A percentile compares a stretch with the other conserved stretches of the same genome.
phyloP scores from a whole-genome alignment of 2,888 invertebrate genomes.

The Melinaea marsaeus region DNA sequence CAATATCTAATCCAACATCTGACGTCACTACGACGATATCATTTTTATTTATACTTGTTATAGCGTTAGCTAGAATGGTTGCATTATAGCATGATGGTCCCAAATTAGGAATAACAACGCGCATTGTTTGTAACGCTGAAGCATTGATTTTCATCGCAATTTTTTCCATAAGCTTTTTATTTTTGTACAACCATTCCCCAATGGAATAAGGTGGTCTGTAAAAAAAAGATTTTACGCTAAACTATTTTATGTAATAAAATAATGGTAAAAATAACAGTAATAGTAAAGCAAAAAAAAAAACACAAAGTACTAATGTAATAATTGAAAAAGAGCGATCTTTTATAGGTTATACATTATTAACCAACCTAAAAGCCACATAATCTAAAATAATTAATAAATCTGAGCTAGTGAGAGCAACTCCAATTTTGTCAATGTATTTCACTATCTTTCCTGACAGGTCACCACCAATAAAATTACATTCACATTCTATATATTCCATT shows the following conservation, averaged over 20 bases:
- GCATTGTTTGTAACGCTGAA: constrained; percentile 63
- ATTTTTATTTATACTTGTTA: constrained; percentile 55
- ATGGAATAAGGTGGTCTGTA: constrained; percentile 50
- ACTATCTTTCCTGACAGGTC: constrained; percentile 52
- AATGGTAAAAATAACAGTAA: too few relatives aligned
- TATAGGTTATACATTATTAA: constrained; percentile 13
- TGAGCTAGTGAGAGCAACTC: constrained; percentile 63
- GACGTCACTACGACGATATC: constrained; percentile 79
- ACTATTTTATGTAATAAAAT: background rate
- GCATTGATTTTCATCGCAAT: constrained; percentile 72
- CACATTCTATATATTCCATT: constrained; percentile 53
- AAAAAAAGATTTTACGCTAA: constrained; percentile 17
- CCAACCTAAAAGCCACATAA: constrained; percentile 61
- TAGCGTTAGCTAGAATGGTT: constrained; percentile 59
- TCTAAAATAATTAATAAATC: constrained; percentile 76
- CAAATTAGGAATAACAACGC: constrained; percentile 73
- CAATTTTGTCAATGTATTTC: constrained; percentile 61
- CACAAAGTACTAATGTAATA: too few relatives aligned
- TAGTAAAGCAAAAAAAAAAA: too few relatives aligned
- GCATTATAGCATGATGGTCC: constrained; percentile 79
- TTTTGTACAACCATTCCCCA: constrained; percentile 59
- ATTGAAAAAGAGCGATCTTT: too few relatives aligned
- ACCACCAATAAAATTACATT: constrained; percentile 53
- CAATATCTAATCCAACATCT: constrained; percentile 72
- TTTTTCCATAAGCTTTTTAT: constrained; percentile 55